Conservation (phyloP, 2,888 invertebrate species). For the Eristalinus aeneus region DNA sequence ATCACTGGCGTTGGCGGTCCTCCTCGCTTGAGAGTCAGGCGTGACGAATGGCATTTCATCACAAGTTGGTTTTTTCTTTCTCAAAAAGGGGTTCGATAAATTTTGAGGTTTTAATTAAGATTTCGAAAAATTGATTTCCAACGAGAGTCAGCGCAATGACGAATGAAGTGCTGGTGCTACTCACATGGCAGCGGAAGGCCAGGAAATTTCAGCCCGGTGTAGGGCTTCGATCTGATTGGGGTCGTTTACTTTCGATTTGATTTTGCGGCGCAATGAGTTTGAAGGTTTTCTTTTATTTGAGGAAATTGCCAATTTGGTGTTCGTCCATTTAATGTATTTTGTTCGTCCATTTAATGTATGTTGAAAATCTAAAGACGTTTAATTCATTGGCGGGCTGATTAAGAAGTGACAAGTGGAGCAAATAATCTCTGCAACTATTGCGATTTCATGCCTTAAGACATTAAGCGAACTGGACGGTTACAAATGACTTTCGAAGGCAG, state of each 20-base stretch:
- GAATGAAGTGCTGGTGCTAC: not conserved
- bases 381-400: no score
- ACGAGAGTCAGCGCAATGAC: not conserved
- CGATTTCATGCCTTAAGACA: no score
- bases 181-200: not conserved
- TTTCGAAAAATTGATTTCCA: not conserved
- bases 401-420: no score
- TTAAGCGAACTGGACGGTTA: no score
- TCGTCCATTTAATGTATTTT: no score
- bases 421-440: no score
- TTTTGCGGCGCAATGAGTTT: not conserved
- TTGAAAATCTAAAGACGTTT: no score
- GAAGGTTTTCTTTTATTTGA: not conserved
- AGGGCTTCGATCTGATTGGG: not conserved
- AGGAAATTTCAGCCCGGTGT: no score
- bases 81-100: not conserved
- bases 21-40: not conserved
- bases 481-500: no score
- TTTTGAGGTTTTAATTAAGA: not conserved
- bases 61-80: not conserved
- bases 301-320: not conserved
- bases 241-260: not conserved
- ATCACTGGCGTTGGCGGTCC: no score
- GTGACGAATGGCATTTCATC: not conserved
- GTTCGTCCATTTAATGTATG: no score